Conservation (phyloP, 2,888 invertebrate species). For the Didymodactylos carnosus region DNA sequence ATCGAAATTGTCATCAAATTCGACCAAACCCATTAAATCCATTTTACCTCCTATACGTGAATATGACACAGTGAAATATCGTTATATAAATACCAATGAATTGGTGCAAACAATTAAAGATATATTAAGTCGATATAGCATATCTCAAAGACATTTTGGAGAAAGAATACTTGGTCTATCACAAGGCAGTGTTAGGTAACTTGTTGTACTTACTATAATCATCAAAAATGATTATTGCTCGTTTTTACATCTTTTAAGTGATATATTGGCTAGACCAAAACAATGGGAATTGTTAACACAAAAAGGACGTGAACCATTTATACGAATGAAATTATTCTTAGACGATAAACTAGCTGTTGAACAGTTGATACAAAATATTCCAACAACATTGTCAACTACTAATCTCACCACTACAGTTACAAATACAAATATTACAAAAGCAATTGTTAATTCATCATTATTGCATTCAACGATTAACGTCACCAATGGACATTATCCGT, state of each 20-base stretch:
- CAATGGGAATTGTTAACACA: conserved; percentile 98
- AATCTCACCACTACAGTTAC: background rate
- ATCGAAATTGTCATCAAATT: conserved; percentile 23
- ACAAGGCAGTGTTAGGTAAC: conserved; percentile 53
- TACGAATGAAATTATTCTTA: conserved; percentile 27
- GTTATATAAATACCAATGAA: conserved; percentile 90
- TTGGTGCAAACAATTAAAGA: conserved; percentile 49
- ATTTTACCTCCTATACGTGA: conserved; percentile 93
- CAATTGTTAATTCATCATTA: background rate
- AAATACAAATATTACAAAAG: background rate
- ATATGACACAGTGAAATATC: conserved; percentile 92
- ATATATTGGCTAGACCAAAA: conserved; percentile 85
- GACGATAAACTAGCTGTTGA: conserved; percentile 8
- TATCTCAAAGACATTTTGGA: conserved; percentile 90
- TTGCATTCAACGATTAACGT: background rate
- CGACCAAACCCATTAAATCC: conserved; percentile 74
- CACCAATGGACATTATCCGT: too few relatives aligned
- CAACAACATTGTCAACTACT: background rate
- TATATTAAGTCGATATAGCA: conserved; percentile 36
- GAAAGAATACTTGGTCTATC: conserved; percentile 62
- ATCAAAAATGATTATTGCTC: too few relatives aligned
- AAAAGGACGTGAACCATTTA: conserved; percentile 61
- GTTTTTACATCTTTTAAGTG: too few relatives aligned
- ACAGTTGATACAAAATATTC: background rate
- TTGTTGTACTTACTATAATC: too few relatives aligned